These are phyloP conservation scores for Mythimna lalbum DNA, from an alignment of 2,888 invertebrate genomes.

Conservation along the genomic window DNA sequence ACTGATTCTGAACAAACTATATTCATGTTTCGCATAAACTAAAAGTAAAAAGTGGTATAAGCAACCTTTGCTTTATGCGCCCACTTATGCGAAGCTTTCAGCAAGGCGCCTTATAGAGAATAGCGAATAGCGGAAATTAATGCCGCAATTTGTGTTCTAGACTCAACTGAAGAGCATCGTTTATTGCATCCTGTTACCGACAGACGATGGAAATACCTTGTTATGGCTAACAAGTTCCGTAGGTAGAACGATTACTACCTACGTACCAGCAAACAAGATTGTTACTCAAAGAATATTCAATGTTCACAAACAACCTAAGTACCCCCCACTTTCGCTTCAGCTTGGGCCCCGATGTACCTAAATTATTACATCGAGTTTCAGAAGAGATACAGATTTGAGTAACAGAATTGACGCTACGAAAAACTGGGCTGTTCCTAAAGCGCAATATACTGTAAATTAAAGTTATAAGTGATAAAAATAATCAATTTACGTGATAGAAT, in stretches of 20 bases:
- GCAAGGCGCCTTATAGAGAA: not conserved
- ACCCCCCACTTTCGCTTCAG: no score
- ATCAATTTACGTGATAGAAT: no score
- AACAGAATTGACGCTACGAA: not conserved
- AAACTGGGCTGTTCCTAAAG: not conserved
- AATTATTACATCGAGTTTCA: not conserved
- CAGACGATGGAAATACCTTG: constrained; percentile 7
- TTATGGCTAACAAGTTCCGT: not conserved
- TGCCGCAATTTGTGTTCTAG: constrained; percentile 26
- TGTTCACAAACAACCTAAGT: not conserved
- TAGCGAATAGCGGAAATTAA: constrained; percentile 22
- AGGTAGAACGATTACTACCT: not conserved
- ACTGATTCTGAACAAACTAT: no score
- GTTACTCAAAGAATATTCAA: not conserved
- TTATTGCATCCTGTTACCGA: constrained; percentile 28
- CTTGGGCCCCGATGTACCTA: not conserved
- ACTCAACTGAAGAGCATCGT: not conserved
- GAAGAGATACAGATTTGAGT: not conserved
- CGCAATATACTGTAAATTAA: no score
- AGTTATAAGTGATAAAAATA: no score
- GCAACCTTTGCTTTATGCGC: no score
- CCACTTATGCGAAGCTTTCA: not conserved
- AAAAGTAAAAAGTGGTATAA: no score
- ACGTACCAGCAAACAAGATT: constrained; percentile 1
- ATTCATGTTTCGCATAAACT: no score